Evolutionary conservation across 2,113 vertebrate species (phyloP).

Genomic region (Lepus americanus): DNA sequence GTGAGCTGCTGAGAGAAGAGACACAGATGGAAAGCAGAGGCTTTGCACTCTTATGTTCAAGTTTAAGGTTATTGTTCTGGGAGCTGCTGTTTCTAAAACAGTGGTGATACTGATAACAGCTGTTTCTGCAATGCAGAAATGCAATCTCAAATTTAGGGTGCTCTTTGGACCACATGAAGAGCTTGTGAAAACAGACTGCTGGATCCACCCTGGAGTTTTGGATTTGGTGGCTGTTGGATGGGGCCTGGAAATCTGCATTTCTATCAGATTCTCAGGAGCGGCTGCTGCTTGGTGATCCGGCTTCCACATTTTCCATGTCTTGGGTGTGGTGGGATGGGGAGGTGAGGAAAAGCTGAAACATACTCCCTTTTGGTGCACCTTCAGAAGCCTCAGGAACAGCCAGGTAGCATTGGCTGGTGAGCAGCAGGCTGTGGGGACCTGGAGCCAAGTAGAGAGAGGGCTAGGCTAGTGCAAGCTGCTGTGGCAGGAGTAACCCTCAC

Average conservation of each 20-base stretch:
- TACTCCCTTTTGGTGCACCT: too few relatives aligned
- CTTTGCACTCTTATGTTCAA: background rate
- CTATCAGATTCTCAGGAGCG: background rate
- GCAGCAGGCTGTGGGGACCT: too few relatives aligned
- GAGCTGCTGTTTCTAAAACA: constrained; percentile 4
- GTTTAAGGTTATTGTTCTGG: background rate
- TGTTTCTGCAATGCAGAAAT: background rate
- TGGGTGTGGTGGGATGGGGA: too few relatives aligned
- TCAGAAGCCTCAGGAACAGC: too few relatives aligned
- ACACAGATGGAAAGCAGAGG: background rate
- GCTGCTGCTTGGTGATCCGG: background rate
- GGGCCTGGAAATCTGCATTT: background rate
- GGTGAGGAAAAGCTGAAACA: too few relatives aligned
- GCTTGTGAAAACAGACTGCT: background rate
- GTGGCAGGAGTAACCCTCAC: too few relatives aligned
- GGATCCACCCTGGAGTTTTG: background rate
- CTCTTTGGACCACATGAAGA: background rate
- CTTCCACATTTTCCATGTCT: background rate
- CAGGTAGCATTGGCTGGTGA: too few relatives aligned
- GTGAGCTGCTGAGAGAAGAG: background rate
- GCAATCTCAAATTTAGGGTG: background rate
- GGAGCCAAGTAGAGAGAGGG: too few relatives aligned
- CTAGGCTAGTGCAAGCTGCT: too few relatives aligned
- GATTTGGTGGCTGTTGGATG: background rate
- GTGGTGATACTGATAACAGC: background rate